Conservation (phyloP, 1,140 invertebrate species). For the Gryon sp. region DNA sequence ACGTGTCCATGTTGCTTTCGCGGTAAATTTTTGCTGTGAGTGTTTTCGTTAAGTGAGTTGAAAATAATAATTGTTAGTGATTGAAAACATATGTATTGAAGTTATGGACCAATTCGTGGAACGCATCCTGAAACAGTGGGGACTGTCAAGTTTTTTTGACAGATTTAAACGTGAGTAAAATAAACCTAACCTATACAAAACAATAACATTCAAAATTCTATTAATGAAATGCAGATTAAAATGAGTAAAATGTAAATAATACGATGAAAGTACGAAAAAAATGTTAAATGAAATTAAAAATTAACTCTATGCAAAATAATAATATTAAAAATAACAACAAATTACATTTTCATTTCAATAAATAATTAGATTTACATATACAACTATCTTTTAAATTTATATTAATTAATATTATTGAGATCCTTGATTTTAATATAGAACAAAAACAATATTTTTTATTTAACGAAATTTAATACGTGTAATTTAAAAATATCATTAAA, state of each 20-base stretch:
- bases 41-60: too few relatives aligned
- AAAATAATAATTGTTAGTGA: background rate
- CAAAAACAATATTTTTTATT: conserved; percentile 11
- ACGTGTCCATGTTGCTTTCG: conserved; percentile 1
- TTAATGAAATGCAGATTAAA: too few relatives aligned
- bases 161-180: conserved; percentile 20
- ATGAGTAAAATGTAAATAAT: too few relatives aligned
- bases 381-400: background rate
- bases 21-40: background rate
- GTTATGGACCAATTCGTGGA: conserved; percentile 15
- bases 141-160: conserved; percentile 12
- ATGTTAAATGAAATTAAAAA: background rate
- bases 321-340: too few relatives aligned
- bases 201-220: background rate
- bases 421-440: conserved; percentile 2
- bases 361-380: background rate
- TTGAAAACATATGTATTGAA: background rate
- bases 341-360: conserved; percentile 1
- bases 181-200: conserved; percentile 1
- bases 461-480: conserved; percentile 11
- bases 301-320: too few relatives aligned
- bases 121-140: conserved; percentile 9
- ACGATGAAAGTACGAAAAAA: background rate
- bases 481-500: conserved; percentile 16
- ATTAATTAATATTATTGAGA: conserved; percentile 3